Conservation (phyloP, 2,797 vertebrate species). For the Manis crassicaudata region DNA sequence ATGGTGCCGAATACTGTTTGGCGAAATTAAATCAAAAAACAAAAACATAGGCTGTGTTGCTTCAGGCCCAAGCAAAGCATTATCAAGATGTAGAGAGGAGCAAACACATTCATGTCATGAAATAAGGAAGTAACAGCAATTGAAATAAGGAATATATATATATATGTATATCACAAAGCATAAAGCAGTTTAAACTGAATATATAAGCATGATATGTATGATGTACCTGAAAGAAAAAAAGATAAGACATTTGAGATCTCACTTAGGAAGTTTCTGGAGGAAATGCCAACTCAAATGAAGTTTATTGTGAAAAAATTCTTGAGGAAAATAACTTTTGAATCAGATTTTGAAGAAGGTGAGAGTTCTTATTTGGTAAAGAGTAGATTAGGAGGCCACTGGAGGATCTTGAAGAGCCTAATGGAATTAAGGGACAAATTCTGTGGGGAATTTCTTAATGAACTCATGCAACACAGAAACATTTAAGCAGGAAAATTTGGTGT, state of each 20-base stretch:
- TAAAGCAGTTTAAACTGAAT: neutral
- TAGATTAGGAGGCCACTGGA: neutral
- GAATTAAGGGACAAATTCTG: constrained; percentile 45
- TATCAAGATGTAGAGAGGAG: neutral
- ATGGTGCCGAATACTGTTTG: neutral
- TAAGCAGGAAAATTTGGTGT: constrained; percentile 25
- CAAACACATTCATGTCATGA: neutral
- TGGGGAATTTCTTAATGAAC: constrained; percentile 57
- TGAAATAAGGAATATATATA: neutral
- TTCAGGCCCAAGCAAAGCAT: neutral
- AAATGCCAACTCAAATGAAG: constrained; percentile 4
- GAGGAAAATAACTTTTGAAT: constrained; percentile 38
- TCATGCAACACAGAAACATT: constrained; percentile 53
- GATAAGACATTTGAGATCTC: constrained; percentile 36
- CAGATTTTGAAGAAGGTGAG: constrained; percentile 17
- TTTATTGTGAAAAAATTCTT: constrained; percentile 13
- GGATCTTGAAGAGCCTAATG: neutral
- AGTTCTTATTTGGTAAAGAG: neutral
- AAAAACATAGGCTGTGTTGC: neutral
- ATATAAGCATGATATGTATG: neutral
- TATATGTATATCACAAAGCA: neutral
- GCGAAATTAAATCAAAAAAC: neutral
- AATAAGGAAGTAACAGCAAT: neutral
- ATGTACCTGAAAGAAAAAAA: neutral
- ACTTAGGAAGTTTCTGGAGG: neutral